Evolutionary conservation across 2,797 vertebrate species (phyloP).

Genomic region (Myotis planiceps): DNA sequence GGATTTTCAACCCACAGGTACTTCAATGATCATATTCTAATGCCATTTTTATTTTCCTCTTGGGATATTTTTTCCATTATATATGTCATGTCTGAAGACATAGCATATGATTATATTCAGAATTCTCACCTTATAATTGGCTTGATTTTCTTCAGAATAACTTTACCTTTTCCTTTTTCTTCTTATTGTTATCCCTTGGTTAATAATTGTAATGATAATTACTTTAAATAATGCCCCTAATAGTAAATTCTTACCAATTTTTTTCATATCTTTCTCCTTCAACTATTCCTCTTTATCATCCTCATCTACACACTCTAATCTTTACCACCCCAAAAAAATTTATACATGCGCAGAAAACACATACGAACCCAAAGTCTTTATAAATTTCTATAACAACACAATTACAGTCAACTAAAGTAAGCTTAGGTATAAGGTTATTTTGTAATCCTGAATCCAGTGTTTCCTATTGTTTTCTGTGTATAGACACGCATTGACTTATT

Average conservation of each 20-base stretch:
- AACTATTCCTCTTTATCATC: neutral
- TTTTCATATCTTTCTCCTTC: neutral
- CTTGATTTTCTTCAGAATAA: slow-evolving; percentile 6
- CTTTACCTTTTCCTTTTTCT: neutral
- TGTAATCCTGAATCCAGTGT: neutral
- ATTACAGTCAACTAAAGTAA: neutral
- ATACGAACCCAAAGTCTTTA: neutral
- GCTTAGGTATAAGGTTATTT: neutral
- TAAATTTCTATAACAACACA: neutral
- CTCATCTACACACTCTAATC: neutral
- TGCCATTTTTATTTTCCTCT: neutral
- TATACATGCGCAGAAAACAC: neutral
- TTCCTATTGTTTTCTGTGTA: neutral
- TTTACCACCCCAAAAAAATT: neutral
- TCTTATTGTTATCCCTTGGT: neutral
- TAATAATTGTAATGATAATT: neutral
- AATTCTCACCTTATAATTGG: neutral
- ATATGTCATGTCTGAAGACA: neutral
- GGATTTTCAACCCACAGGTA: neutral
- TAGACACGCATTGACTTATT: neutral
- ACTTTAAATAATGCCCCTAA: neutral
- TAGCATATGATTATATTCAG: neutral
- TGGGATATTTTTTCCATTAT: neutral
- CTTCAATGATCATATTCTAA: neutral
- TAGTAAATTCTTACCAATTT: neutral